These are phyloP conservation scores for Zaprionus inermis DNA, from an alignment of 1,140 invertebrate species.

Conservation along the genomic window DNA sequence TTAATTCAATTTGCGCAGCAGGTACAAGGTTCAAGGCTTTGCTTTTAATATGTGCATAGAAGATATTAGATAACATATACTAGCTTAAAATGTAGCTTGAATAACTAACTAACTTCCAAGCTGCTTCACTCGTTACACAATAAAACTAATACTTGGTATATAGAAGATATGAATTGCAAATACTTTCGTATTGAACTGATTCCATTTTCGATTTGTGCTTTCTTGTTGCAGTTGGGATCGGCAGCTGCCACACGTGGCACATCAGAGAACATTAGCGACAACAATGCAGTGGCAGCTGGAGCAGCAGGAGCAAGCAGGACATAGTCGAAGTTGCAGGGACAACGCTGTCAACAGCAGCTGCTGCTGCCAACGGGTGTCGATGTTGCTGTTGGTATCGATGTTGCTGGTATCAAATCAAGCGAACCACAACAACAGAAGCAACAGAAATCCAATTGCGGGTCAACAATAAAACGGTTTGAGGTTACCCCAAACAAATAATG, in stretches of 20 bases:
- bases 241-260: background rate
- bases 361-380: conserved; percentile 10
- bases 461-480: conserved; percentile 39
- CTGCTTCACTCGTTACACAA: too few relatives aligned
- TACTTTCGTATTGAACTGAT: background rate
- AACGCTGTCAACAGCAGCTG: conserved; percentile 9
- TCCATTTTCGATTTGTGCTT: background rate
- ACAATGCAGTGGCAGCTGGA: conserved; percentile 1
- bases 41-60: too few relatives aligned
- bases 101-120: too few relatives aligned
- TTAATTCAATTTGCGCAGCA: too few relatives aligned
- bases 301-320: too few relatives aligned
- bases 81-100: too few relatives aligned
- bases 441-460: conserved; percentile 53
- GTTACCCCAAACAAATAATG: background rate
- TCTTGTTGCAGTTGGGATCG: background rate
- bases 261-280: background rate
- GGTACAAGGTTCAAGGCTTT: too few relatives aligned
- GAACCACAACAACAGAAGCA: conserved; percentile 23
- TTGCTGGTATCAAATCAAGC: too few relatives aligned
- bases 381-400: conserved; percentile 17
- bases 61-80: too few relatives aligned
- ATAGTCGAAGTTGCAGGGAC: too few relatives aligned
- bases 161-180: background rate
- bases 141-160: too few relatives aligned